A percentile compares a stretch with the other conserved stretches of the same genome.
Evolutionary conservation across 2,888 invertebrate species (phyloP).

Genomic region (Eretmocerus hayati): DNA sequence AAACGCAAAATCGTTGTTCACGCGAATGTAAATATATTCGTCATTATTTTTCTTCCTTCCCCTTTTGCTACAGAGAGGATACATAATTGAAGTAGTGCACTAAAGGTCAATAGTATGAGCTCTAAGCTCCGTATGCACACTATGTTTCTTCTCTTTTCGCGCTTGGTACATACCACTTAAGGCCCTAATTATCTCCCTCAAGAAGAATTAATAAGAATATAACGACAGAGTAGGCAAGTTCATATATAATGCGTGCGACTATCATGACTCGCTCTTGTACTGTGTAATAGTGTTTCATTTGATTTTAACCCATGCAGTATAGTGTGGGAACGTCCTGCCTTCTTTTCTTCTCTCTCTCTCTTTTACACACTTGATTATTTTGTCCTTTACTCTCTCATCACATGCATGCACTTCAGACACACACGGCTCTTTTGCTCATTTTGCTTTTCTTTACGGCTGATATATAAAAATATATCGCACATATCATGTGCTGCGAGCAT

Average conservation of each 20-base stretch:
- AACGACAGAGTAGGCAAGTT: conserved; percentile 8
- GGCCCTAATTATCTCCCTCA: conserved; percentile 12
- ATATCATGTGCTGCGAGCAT: no score
- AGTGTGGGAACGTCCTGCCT: conserved; percentile 10
- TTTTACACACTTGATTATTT: not conserved
- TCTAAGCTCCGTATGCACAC: no score
- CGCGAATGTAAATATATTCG: not conserved
- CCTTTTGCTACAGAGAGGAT: no score
- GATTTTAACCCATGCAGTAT: conserved; percentile 16
- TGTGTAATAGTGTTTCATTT: conserved; percentile 19
- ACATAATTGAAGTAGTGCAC: not conserved
- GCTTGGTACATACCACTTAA: not conserved
- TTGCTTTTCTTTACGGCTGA: no score
- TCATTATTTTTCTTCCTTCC: not conserved
- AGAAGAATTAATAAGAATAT: conserved; percentile 18
- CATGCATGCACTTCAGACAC: no score
- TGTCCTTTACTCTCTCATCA: no score
- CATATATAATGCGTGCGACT: conserved; percentile 10
- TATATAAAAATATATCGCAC: no score
- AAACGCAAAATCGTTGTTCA: no score
- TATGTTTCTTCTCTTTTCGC: no score
- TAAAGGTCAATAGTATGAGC: not conserved
- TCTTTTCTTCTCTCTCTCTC: not conserved
- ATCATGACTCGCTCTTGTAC: conserved; percentile 15
- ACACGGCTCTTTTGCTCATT: no score